Conservation (phyloP, 2,797 vertebrate genomes). For the Chelon auratus region DNA sequence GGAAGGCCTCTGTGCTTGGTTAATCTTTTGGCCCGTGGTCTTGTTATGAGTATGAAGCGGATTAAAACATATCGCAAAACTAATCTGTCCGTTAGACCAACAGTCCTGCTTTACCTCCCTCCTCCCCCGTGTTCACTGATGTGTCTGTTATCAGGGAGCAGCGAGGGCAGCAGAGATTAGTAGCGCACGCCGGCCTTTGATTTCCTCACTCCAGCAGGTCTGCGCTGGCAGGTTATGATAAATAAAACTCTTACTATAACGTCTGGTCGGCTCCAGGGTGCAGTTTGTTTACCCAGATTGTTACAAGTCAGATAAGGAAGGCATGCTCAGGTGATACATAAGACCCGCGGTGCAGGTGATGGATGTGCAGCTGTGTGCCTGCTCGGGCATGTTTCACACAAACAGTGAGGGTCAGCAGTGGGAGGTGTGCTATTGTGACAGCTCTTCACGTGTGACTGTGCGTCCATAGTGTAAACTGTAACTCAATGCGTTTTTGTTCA, state of each 20-base stretch:
- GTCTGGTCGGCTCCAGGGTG: background rate
- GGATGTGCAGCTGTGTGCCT: constrained; percentile 26
- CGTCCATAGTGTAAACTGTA: constrained; percentile 64
- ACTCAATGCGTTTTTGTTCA: constrained; percentile 51
- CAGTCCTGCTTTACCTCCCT: constrained; percentile 13
- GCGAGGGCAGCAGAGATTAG: constrained; percentile 46
- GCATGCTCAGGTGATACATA: constrained; percentile 12
- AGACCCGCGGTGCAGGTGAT: constrained; percentile 28
- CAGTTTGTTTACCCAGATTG: constrained; percentile 13
- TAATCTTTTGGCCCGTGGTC: constrained; percentile 49
- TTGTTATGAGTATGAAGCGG: constrained; percentile 58
- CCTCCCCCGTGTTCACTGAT: constrained; percentile 39
- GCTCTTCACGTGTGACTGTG: constrained; percentile 48
- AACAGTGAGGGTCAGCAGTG: constrained; percentile 15
- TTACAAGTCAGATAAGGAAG: constrained; percentile 30
- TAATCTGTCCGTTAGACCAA: constrained; percentile 64
- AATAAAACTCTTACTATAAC: background rate
- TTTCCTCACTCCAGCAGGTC: constrained; percentile 39
- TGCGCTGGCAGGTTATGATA: constrained; percentile 5
- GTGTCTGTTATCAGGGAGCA: constrained; percentile 55
- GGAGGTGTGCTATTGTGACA: constrained; percentile 52
- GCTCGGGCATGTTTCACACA: constrained; percentile 45
- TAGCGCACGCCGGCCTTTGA: constrained; percentile 49
- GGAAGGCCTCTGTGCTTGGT: constrained; percentile 16
- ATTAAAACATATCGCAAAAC: constrained; percentile 70